phyloP scores from a whole-genome alignment of 1,140 invertebrate genomes.

The Babylonia areolata region DNA sequence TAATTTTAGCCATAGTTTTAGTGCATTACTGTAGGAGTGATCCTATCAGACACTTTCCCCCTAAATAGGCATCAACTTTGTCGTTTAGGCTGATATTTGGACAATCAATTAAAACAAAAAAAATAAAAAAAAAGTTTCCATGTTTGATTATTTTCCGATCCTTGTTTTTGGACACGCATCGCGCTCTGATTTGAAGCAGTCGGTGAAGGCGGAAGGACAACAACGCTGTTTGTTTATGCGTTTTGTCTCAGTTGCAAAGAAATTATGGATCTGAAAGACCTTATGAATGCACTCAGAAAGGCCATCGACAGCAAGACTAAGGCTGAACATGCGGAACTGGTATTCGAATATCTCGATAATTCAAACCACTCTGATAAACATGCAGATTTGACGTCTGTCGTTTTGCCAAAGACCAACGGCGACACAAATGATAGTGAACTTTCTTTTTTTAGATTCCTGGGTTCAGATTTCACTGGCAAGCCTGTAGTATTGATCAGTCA shows the following conservation, averaged over 20 bases:
- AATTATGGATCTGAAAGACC: background rate
- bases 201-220: background rate
- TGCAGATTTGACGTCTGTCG: constrained; percentile 9
- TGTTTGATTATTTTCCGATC: too few species aligned
- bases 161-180: background rate
- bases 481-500: constrained; percentile 26
- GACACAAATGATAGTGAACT: constrained; percentile 18
- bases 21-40: too few species aligned
- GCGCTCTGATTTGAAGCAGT: background rate
- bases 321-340: background rate
- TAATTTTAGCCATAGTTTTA: too few species aligned
- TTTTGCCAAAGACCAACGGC: background rate
- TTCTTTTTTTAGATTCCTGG: constrained; percentile 6
- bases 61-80: too few species aligned
- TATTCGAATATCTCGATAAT: constrained; percentile 3
- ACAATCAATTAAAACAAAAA: too few species aligned
- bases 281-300: background rate
- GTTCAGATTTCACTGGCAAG: constrained; percentile 10
- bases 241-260: background rate
- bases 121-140: too few species aligned
- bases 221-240: background rate
- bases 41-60: too few species aligned
- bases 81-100: too few species aligned
- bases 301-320: background rate
- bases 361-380: background rate